A percentile compares a stretch with the other conserved stretches of the same genome.
These are phyloP conservation scores for Numenius arquata DNA, from an alignment of 2,113 vertebrate genomes.

Conservation along the genomic window DNA sequence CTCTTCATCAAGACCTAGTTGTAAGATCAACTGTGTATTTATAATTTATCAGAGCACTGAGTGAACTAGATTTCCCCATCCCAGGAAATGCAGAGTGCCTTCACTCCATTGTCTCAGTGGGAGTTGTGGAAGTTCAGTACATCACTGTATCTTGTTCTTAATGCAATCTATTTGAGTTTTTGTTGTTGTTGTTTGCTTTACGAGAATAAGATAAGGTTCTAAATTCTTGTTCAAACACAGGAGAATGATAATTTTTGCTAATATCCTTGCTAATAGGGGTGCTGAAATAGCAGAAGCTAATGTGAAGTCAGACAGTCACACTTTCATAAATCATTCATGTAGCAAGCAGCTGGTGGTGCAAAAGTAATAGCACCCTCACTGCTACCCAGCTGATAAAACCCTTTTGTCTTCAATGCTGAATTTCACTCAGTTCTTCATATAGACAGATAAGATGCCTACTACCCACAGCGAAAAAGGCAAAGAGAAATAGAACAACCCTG, in stretches of 20 bases:
- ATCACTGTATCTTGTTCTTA: neutral
- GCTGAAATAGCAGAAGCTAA: conserved; percentile 11
- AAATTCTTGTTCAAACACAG: conserved; percentile 4
- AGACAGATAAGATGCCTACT: neutral
- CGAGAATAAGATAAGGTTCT: neutral
- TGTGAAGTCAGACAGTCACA: conserved; percentile 37
- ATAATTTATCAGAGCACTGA: conserved; percentile 43
- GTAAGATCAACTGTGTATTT: conserved; percentile 26
- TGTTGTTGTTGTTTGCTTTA: neutral
- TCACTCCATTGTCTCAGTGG: conserved; percentile 7
- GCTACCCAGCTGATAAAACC: conserved; percentile 8
- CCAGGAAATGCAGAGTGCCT: neutral
- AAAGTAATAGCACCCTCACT: conserved; percentile 35
- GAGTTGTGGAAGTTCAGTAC: conserved; percentile 17
- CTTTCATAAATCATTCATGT: conserved; percentile 49
- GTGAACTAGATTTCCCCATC: conserved; percentile 41
- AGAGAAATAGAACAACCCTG: neutral
- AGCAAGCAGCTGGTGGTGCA: conserved; percentile 44
- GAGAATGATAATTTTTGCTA: conserved; percentile 5
- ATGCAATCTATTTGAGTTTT: neutral
- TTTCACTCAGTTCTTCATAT: neutral
- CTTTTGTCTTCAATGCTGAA: conserved; percentile 8
- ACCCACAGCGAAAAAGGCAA: neutral
- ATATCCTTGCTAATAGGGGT: neutral
- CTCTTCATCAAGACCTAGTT: neutral